These are phyloP conservation scores for Coryphaenoides rupestris DNA, from an alignment of 2,113 vertebrate species.

Conservation along the genomic window DNA sequence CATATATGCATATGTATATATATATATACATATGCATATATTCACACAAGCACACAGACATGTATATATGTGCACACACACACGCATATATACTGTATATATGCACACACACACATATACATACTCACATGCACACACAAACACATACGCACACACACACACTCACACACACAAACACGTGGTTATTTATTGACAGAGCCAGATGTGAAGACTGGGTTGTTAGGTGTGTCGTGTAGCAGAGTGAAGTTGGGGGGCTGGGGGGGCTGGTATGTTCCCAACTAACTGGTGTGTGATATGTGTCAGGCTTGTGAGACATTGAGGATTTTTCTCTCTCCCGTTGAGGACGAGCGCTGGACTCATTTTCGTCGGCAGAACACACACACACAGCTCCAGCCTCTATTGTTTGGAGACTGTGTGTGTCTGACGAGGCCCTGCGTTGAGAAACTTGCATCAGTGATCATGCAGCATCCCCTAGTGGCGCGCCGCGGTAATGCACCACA, in stretches of 20 bases:
- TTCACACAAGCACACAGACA: slow-evolving; percentile 10
- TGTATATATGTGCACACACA: background rate
- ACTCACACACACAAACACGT: slow-evolving; percentile 3
- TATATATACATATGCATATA: no score
- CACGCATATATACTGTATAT: no score
- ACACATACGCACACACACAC: slow-evolving; percentile 8
- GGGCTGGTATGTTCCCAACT: slow-evolving; percentile 54
- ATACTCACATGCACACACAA: slow-evolving; percentile 11
- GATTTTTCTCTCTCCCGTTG: slow-evolving; percentile 47
- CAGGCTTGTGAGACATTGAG: slow-evolving; percentile 63
- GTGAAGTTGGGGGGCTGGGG: no score
- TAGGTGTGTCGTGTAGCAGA: slow-evolving; percentile 5
- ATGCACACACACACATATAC: slow-evolving; percentile 25
- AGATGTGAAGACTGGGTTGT: slow-evolving; percentile 62
- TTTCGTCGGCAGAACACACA: slow-evolving; percentile 39
- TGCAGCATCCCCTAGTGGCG: slow-evolving; percentile 73
- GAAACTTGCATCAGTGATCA: slow-evolving; percentile 65
- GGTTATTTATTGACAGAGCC: slow-evolving; percentile 70
- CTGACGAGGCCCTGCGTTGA: slow-evolving; percentile 4
- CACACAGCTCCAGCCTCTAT: slow-evolving; percentile 22
- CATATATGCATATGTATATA: no score
- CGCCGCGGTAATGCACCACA: slow-evolving; percentile 49
- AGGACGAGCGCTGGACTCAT: slow-evolving; percentile 38
- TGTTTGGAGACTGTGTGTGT: slow-evolving; percentile 23
- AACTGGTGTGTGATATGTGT: slow-evolving; percentile 67